phyloP scores from a whole-genome alignment of 2,113 vertebrate genomes.

The Apodemus speciosus region DNA sequence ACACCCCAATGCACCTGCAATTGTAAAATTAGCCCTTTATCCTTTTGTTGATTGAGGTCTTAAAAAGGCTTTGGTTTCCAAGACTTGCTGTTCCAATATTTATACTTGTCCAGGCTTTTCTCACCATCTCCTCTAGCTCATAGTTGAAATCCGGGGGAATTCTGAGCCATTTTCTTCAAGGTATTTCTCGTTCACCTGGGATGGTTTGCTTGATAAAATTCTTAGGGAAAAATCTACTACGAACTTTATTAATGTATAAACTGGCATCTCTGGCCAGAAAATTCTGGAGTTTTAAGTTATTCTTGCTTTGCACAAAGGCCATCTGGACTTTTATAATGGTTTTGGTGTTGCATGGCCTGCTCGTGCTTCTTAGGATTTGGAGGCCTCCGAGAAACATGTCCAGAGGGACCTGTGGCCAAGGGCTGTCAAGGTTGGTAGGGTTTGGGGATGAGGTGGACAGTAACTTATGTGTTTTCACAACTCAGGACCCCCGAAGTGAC shows the following conservation, averaged over 20 bases:
- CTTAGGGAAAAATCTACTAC: slow-evolving; percentile 1
- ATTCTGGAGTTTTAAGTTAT: slow-evolving; percentile 16
- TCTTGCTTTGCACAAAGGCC: slow-evolving; percentile 29
- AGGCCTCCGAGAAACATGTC: neutral
- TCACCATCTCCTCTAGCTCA: slow-evolving; percentile 8
- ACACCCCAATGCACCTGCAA: slow-evolving; percentile 25
- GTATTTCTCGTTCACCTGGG: neutral
- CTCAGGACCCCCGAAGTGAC: slow-evolving; percentile 25
- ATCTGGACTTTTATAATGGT: slow-evolving; percentile 28
- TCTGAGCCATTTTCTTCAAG: slow-evolving; percentile 1
- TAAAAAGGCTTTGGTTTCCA: slow-evolving; percentile 34
- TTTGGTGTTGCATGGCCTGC: neutral
- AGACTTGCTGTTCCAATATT: slow-evolving; percentile 51
- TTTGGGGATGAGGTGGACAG: neutral
- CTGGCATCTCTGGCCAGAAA: slow-evolving; percentile 48
- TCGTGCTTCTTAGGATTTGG: slow-evolving; percentile 23
- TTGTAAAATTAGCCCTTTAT: slow-evolving; percentile 37
- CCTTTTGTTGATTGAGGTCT: slow-evolving; percentile 45
- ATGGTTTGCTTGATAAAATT: slow-evolving; percentile 37
- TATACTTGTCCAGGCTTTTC: slow-evolving; percentile 17
- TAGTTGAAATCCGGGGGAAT: neutral
- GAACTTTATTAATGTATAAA: slow-evolving; percentile 42
- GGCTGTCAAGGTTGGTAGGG: neutral
- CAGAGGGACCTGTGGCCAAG: neutral
- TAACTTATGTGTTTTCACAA: slow-evolving; percentile 42